phyloP scores from a whole-genome alignment of 2,888 invertebrate species.

The Anarsia innoxiella region DNA sequence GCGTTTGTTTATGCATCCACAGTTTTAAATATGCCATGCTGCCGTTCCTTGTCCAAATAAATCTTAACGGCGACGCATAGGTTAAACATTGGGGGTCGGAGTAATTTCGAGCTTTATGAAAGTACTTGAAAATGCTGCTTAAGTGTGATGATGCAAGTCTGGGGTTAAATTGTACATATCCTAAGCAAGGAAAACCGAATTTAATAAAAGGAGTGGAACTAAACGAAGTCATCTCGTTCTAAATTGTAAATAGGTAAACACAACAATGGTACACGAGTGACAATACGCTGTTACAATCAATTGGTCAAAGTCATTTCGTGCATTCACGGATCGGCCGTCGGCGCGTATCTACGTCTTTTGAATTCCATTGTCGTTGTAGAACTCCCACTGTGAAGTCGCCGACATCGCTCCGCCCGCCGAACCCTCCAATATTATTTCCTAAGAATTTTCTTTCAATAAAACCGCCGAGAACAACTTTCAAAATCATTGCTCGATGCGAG shows the following conservation, averaged over 20 bases:
- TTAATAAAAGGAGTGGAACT: constrained; percentile 25
- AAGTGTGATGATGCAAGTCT: no score
- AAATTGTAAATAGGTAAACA: constrained; percentile 30
- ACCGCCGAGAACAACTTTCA: constrained; percentile 14
- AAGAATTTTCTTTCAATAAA: constrained; percentile 23
- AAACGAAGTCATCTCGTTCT: constrained; percentile 22
- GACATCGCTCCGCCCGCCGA: constrained; percentile 42
- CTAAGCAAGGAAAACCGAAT: no score
- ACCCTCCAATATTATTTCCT: constrained; percentile 18
- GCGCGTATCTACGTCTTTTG: constrained; percentile 46
- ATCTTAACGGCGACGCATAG: constrained; percentile 36
- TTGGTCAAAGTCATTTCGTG: constrained; percentile 63
- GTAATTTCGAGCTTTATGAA: constrained; percentile 12
- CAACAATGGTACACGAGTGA: constrained; percentile 32
- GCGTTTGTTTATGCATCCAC: constrained; percentile 60
- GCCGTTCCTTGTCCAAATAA: constrained; percentile 46
- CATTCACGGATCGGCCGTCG: constrained; percentile 42
- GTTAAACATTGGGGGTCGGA: constrained; percentile 37
- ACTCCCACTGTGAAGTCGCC: constrained; percentile 56
- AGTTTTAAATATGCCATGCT: constrained; percentile 51
- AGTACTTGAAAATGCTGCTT: neutral
- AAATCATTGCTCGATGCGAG: no score
- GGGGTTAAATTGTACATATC: no score
- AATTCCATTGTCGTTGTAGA: constrained; percentile 47
- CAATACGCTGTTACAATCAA: constrained; percentile 64